Conservation (phyloP, 92 coral and sea anemone genomes). For the Desmophyllum pertusum region DNA sequence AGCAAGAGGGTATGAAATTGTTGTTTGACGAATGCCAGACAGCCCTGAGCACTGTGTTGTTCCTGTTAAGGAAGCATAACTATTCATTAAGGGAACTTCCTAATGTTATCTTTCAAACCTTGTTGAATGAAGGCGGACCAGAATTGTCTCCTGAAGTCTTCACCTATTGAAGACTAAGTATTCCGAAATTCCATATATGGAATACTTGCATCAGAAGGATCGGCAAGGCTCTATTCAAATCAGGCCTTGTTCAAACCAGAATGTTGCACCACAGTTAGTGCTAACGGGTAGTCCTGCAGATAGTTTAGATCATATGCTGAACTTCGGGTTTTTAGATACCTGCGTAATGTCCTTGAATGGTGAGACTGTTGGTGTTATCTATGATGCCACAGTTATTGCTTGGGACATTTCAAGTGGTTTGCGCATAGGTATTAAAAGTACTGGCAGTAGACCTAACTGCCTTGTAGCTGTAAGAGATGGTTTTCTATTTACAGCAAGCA, state of each 20-base stretch:
- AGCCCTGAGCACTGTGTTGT: background rate
- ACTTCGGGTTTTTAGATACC: no score
- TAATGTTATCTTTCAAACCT: slow-evolving; percentile 5
- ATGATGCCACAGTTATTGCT: background rate
- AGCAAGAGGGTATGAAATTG: background rate
- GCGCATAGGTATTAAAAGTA: no score
- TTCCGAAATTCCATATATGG: slow-evolving; percentile 1
- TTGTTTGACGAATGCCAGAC: background rate
- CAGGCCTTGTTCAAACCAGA: background rate
- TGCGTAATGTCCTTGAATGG: background rate
- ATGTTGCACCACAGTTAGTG: background rate
- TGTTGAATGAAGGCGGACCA: slow-evolving; percentile 9
- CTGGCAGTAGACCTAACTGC: no score
- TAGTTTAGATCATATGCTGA: no score
- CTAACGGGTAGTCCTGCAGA: no score
- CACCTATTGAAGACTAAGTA: slow-evolving; percentile 2
- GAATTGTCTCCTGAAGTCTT: background rate
- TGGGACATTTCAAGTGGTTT: slow-evolving; percentile 9
- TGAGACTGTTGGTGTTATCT: background rate
- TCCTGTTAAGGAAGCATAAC: background rate
- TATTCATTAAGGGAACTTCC: background rate
- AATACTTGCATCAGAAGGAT: slow-evolving; percentile 8
- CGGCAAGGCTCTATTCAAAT: background rate
- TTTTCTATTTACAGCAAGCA: background rate
- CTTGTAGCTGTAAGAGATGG: slow-evolving; percentile 22